Evolutionary conservation across 2,888 invertebrate species (phyloP).

Genomic region (Lochmaea crataegi): DNA sequence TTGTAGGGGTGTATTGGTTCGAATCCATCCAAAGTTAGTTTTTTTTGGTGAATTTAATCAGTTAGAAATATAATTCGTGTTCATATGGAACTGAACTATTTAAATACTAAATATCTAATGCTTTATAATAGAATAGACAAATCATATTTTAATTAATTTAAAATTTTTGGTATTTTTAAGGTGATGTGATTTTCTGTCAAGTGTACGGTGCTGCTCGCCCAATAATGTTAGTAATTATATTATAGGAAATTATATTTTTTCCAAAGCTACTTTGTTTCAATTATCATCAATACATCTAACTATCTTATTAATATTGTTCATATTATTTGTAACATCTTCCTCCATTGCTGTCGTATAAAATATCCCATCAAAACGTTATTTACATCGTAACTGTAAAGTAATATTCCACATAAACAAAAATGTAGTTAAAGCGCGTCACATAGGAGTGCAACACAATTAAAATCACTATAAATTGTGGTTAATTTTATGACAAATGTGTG

Average conservation of each 20-base stretch:
- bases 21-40: too few species aligned
- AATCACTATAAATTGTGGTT: conserved; percentile 26
- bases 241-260: not conserved
- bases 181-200: too few species aligned
- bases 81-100: too few species aligned
- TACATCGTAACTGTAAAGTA: not conserved
- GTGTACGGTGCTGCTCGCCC: too few species aligned
- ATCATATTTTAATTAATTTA: too few species aligned
- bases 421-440: not conserved
- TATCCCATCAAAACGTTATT: not conserved
- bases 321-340: not conserved
- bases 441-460: conserved; percentile 16
- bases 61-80: too few species aligned
- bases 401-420: conserved; percentile 1
- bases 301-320: not conserved
- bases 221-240: too few species aligned
- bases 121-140: too few species aligned
- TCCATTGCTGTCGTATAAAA: not conserved
- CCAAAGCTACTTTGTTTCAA: not conserved
- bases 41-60: too few species aligned
- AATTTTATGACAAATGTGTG: conserved; percentile 23
- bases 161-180: too few species aligned
- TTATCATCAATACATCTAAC: not conserved
- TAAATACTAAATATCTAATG: too few species aligned
- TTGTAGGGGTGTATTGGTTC: too few species aligned